Percentiles rank a stretch among this genome's conserved stretches.
These are phyloP conservation scores for Poecile montanus DNA, from an alignment of 2,797 vertebrate genomes.

Conservation along the genomic window DNA sequence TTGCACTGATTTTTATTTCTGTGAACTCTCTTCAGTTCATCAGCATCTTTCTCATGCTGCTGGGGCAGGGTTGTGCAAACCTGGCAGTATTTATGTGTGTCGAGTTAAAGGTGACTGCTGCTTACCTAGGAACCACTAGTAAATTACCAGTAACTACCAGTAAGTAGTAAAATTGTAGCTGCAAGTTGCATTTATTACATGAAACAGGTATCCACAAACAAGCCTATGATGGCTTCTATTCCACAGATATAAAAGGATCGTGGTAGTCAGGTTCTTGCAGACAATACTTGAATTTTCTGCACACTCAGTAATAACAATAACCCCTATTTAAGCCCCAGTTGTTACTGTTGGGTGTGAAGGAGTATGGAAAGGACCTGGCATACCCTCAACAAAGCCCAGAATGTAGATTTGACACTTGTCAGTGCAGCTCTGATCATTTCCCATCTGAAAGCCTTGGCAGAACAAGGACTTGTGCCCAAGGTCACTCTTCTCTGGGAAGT, in stretches of 20 bases:
- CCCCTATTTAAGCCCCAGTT: background rate
- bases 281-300: background rate
- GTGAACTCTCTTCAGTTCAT: background rate
- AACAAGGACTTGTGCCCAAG: constrained; percentile 45
- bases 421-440: constrained; percentile 14
- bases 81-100: background rate
- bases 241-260: background rate
- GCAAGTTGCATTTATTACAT: background rate
- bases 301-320: background rate
- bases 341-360: background rate
- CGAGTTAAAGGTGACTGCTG: background rate
- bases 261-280: background rate
- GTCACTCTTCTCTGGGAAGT: background rate
- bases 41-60: background rate
- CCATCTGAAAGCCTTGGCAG: constrained; percentile 17
- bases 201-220: background rate
- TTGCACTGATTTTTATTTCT: background rate
- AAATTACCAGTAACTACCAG: background rate
- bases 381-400: background rate
- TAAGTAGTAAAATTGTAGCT: background rate
- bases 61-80: background rate
- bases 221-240: background rate
- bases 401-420: constrained; percentile 37
- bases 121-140: background rate
- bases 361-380: background rate